Conservation (phyloP, 2,888 invertebrate genomes). For the Himalopsyche kuldschensis region DNA sequence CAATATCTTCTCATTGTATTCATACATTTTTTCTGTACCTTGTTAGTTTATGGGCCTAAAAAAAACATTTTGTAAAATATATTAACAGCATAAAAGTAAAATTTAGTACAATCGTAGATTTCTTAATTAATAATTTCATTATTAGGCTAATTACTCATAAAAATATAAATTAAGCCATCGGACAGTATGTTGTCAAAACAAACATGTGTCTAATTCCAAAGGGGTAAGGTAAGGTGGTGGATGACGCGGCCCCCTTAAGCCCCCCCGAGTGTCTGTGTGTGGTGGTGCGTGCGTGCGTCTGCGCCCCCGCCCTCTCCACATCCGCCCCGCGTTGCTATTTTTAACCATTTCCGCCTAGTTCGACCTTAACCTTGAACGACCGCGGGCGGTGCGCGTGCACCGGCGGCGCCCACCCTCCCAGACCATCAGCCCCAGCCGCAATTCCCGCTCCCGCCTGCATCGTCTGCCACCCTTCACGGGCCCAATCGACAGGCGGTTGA, state of each 20-base stretch:
- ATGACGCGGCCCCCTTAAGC: background rate
- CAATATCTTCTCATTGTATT: too few relatives aligned
- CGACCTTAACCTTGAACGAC: constrained; percentile 39
- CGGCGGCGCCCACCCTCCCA: constrained; percentile 4
- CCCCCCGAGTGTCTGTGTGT: background rate
- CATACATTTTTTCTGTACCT: too few relatives aligned
- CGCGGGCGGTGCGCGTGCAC: constrained; percentile 15
- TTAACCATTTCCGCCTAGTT: constrained; percentile 35
- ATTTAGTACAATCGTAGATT: too few relatives aligned
- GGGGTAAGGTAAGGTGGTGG: background rate
- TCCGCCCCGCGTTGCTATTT: constrained; percentile 16
- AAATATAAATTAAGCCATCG: background rate
- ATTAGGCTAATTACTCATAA: background rate
- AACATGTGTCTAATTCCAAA: background rate
- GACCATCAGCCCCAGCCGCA: background rate
- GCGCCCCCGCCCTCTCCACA: background rate
- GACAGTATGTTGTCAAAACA: background rate
- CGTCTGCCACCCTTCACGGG: background rate
- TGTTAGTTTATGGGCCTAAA: too few relatives aligned
- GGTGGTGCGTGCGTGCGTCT: background rate
- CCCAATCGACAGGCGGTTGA: background rate
- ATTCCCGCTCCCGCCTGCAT: background rate
- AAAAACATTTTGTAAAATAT: too few relatives aligned
- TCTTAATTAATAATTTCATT: too few relatives aligned
- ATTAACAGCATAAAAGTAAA: too few relatives aligned